Percentiles rank a stretch among this genome's conserved stretches.
Evolutionary conservation across 2,797 vertebrate species (phyloP).

Genomic region (Enteromius viviparus): DNA sequence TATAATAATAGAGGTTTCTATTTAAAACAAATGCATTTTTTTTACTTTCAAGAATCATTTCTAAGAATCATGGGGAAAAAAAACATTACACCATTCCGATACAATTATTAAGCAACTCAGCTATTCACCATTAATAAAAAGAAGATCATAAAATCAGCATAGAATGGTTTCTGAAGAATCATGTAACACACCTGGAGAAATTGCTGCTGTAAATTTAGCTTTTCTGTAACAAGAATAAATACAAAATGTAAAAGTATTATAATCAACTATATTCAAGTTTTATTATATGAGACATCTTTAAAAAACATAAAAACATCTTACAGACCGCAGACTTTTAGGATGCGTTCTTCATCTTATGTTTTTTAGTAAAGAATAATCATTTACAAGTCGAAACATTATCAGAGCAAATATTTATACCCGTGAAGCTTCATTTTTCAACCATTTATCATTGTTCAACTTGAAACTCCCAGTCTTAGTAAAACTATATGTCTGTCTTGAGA

Average conservation of each 20-base stretch:
- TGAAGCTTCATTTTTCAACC: not conserved
- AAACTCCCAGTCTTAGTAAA: conserved; percentile 19
- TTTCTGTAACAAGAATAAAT: not conserved
- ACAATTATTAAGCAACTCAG: not conserved
- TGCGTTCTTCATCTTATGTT: not conserved
- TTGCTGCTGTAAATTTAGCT: not conserved
- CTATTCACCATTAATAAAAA: not conserved
- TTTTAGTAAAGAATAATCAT: not conserved
- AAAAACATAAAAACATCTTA: not conserved
- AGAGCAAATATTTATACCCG: not conserved
- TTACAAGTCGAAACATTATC: not conserved
- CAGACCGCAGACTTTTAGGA: not conserved
- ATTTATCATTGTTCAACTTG: not conserved
- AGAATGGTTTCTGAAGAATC: not conserved
- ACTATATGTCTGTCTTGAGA: conserved; percentile 45
- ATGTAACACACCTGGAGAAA: not conserved
- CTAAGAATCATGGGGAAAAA: not conserved
- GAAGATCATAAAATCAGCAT: not conserved
- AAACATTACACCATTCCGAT: not conserved
- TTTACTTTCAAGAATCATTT: not conserved
- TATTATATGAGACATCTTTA: not conserved
- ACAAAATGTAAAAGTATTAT: not conserved
- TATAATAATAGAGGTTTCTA: not conserved
- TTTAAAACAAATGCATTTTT: not conserved
- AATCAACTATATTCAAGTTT: not conserved